Base-by-base conservation (phyloP, 2,113 vertebrate species). In the Sprattus sprattus region DNA sequence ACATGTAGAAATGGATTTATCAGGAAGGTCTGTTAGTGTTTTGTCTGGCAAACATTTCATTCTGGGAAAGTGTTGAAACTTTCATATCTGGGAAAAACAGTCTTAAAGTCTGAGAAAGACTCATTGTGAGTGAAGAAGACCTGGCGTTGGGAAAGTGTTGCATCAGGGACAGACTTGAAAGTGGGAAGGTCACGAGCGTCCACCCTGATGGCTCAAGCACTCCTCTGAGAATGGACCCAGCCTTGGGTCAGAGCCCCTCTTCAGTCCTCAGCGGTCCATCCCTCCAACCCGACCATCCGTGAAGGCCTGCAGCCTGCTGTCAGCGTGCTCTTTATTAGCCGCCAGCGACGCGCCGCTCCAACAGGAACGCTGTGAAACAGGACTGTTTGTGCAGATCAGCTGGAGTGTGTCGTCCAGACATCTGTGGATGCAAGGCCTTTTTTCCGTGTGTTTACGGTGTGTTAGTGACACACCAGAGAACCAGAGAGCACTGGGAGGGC, bases 381-480 rank as follows among this genome's bases (percentile, higher is more conserved):
- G 64, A 44, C 25, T 39, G 71, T 78, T 39, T 78, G 71, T 15
- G 13, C 71, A 39, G 28, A 13, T 78, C 71, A 44, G 28, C 11
- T 78, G 25, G 67, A 39, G 71, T 6, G 71, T 39, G 28, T 78
- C 28, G 3, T 78, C 13, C 71, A 78, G 32, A 78, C 71, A 78
- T 78, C 25, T 78, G 71, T 78, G 71, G 71, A 39, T 13, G 71
- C 5, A 11, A 5, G 71, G 28, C 25, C 16, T 3, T 32, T 15
- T 16, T 2, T 44, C 0, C 8, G 7, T 71, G n/a, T 78, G 71
- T 78, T 78, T 44, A 78, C 32, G 71, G 71, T 11, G 25, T 78
- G 71, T 78, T 78, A 78, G 71, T 32, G 71, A 78, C 25, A 78
- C 71, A 15, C 71, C 71, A 78, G 71, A 78, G 28, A 39, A 39